These are phyloP conservation scores for Celastrina argiolus DNA, from an alignment of 2,888 invertebrate genomes.

Conservation along the genomic window DNA sequence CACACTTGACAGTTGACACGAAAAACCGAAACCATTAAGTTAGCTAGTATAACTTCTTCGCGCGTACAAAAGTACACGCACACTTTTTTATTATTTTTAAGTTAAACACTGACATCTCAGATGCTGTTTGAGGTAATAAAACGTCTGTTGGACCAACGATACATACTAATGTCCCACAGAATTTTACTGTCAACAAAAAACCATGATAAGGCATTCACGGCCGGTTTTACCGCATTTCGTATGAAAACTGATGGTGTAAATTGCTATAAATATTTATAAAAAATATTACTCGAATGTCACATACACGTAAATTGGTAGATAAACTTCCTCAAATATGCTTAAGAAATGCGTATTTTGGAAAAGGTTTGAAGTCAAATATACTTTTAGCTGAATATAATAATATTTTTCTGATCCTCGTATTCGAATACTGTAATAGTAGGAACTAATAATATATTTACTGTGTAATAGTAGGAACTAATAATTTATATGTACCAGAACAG, in stretches of 20 bases:
- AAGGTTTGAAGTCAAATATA: no score
- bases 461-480: no score
- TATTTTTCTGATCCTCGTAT: no score
- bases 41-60: no score
- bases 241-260: slow-evolving; percentile 3
- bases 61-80: no score
- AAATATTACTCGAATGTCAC: neutral
- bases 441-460: no score
- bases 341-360: neutral
- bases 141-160: neutral
- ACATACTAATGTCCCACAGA: slow-evolving; percentile 4
- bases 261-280: slow-evolving; percentile 7
- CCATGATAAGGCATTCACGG: neutral
- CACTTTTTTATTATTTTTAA: neutral
- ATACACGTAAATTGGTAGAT: slow-evolving; percentile 5
- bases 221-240: neutral
- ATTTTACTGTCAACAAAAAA: slow-evolving; percentile 2
- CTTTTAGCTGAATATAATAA: no score
- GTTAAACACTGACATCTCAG: neutral
- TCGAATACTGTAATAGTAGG: no score
- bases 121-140: neutral
- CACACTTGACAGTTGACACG: no score
- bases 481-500: no score
- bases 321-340: neutral
- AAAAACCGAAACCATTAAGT: no score